Evolutionary conservation across 1,140 invertebrate species (phyloP).

Genomic region (Diprion similis): DNA sequence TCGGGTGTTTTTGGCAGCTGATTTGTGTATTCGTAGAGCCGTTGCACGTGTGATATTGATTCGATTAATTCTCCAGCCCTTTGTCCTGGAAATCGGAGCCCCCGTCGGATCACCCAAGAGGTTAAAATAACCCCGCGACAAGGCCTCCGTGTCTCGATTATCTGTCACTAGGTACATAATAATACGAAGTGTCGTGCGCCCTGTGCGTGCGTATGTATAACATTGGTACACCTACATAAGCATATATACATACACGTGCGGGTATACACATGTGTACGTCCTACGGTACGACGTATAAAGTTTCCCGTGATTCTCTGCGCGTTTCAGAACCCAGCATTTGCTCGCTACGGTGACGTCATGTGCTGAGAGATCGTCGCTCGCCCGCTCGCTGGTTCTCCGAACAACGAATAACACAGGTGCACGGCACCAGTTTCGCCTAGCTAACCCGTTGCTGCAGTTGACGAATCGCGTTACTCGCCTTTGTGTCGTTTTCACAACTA

Average conservation of each 20-base stretch:
- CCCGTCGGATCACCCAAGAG: neutral
- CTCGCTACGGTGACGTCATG: slow-evolving; percentile 45
- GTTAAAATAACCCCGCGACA: neutral
- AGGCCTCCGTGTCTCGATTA: slow-evolving; percentile 10
- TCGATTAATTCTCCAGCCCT: no score
- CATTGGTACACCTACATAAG: no score
- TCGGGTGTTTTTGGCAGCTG: slow-evolving; percentile 45
- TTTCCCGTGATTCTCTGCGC: slow-evolving; percentile 9
- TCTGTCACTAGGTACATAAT: neutral
- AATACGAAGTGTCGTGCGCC: neutral
- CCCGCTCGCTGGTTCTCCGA: neutral
- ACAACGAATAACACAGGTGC: neutral
- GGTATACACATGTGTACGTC: no score
- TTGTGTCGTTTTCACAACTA: no score
- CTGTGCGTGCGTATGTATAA: no score
- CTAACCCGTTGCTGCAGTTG: no score
- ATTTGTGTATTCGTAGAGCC: slow-evolving; percentile 22
- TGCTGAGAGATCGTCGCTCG: slow-evolving; percentile 41
- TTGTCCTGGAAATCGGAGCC: no score
- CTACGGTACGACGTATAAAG: no score
- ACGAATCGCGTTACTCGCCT: no score
- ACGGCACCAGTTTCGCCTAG: neutral
- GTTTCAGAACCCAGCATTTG: slow-evolving; percentile 25
- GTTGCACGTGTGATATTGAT: neutral
- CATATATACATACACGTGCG: no score